Conservation (phyloP, 2,888 invertebrate species). For the Tetramorium bicarinatum region DNA sequence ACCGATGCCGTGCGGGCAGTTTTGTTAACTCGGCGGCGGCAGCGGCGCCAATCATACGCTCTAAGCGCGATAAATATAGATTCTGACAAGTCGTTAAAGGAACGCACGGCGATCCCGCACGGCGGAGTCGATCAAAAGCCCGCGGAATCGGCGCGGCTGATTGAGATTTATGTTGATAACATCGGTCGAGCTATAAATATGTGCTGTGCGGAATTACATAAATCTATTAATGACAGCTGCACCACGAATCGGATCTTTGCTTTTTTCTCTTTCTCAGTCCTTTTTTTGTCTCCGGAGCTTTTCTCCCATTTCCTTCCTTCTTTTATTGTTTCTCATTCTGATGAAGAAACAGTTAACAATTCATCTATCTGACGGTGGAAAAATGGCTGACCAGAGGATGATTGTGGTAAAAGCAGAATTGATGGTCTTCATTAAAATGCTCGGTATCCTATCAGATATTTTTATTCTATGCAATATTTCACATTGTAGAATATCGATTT, state of each 20-base stretch:
- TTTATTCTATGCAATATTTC: not conserved
- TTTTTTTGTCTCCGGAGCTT: not conserved
- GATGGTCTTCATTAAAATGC: not conserved
- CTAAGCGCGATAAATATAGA: constrained; percentile 74
- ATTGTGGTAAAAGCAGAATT: constrained; percentile 6
- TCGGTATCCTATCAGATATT: not conserved
- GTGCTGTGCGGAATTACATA: constrained; percentile 63
- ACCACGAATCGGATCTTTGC: not conserved
- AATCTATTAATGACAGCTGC: constrained; percentile 65
- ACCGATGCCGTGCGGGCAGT: constrained; percentile 56
- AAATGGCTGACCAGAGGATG: not conserved
- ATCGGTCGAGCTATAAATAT: constrained; percentile 65
- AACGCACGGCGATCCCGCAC: constrained; percentile 53
- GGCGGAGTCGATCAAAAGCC: constrained; percentile 66
- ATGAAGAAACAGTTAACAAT: not conserved
- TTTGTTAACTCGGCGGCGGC: constrained; percentile 65
- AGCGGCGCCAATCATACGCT: constrained; percentile 59
- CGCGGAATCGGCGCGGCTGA: constrained; percentile 69
- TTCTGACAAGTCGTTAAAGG: constrained; percentile 72
- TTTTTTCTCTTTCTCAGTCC: not conserved
- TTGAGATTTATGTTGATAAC: constrained; percentile 77
- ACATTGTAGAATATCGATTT: not conserved
- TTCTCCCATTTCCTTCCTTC: not conserved
- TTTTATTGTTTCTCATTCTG: not conserved
- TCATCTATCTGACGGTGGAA: not conserved